Conservation (phyloP, 37 sponge, comb jelly and placozoan species). For the Spongilla lacustris region DNA sequence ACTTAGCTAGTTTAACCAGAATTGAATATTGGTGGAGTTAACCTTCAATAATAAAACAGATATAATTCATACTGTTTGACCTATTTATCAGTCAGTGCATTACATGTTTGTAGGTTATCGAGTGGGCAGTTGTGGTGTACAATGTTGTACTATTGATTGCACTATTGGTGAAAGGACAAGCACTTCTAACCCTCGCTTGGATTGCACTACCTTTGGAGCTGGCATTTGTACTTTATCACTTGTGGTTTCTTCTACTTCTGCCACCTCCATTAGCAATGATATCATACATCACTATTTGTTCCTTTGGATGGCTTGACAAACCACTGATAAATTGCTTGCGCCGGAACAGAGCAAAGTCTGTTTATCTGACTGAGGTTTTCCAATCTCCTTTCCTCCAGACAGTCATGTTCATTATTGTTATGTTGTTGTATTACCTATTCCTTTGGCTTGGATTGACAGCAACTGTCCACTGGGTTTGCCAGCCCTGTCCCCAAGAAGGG, state of each 20-base stretch:
- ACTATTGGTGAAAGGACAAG: constrained; percentile 31
- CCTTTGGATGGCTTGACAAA: not conserved
- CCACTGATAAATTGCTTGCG: not conserved
- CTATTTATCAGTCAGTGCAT: not conserved
- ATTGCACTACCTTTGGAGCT: constrained; percentile 27
- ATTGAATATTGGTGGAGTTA: too few relatives aligned
- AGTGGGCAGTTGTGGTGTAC: constrained; percentile 14
- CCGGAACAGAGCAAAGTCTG: not conserved
- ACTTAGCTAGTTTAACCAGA: too few relatives aligned
- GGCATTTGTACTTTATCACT: not conserved
- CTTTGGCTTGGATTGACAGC: not conserved
- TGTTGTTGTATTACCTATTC: not conserved
- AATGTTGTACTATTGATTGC: constrained; percentile 27
- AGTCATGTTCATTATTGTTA: not conserved
- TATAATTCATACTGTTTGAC: too few relatives aligned
- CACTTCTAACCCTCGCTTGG: constrained; percentile 20
- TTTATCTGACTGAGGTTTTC: not conserved
- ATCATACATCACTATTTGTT: not conserved
- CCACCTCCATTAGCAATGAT: not conserved
- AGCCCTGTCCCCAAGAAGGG: not conserved
- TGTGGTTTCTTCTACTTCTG: not conserved
- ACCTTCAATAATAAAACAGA: too few relatives aligned
- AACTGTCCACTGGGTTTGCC: not conserved
- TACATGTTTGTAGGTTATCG: constrained; percentile 8
- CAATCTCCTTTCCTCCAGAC: not conserved